These are phyloP conservation scores for Carassius auratus DNA, from an alignment of 2,113 vertebrate genomes.

Conservation along the genomic window DNA sequence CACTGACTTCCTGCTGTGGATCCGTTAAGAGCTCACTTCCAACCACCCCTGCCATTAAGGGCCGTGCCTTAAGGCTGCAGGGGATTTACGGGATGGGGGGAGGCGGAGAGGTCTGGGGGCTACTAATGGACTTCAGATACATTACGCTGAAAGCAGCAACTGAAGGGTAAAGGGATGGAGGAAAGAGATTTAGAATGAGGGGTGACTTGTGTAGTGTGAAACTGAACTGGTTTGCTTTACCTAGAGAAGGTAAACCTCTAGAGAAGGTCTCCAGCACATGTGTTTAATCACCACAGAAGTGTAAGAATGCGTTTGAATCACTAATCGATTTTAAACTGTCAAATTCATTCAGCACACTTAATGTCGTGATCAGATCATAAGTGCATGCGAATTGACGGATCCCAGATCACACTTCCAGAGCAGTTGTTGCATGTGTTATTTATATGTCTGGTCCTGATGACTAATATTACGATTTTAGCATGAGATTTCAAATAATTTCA, in stretches of 20 bases:
- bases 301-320: neutral
- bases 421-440: neutral
- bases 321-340: too few relatives aligned
- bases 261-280: neutral
- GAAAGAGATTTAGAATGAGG: slow-evolving; percentile 57
- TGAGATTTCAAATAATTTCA: neutral
- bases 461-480: slow-evolving; percentile 6
- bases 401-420: neutral
- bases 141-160: slow-evolving; percentile 58
- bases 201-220: slow-evolving; percentile 76
- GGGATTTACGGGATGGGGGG: slow-evolving; percentile 44
- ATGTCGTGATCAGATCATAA: slow-evolving; percentile 34
- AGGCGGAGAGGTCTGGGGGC: neutral
- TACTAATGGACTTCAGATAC: slow-evolving; percentile 61
- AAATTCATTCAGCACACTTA: neutral
- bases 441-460: neutral
- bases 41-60: slow-evolving; percentile 56
- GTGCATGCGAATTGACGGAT: neutral
- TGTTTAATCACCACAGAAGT: neutral
- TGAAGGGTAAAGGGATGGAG: slow-evolving; percentile 47
- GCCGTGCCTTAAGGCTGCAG: slow-evolving; percentile 52
- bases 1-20: slow-evolving; percentile 63
- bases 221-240: slow-evolving; percentile 15
- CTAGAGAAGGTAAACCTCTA: neutral
- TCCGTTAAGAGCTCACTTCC: slow-evolving; percentile 56